These are phyloP conservation scores for Hypothenemus hampei DNA, from an alignment of 1,140 invertebrate genomes.

Conservation along the genomic window DNA sequence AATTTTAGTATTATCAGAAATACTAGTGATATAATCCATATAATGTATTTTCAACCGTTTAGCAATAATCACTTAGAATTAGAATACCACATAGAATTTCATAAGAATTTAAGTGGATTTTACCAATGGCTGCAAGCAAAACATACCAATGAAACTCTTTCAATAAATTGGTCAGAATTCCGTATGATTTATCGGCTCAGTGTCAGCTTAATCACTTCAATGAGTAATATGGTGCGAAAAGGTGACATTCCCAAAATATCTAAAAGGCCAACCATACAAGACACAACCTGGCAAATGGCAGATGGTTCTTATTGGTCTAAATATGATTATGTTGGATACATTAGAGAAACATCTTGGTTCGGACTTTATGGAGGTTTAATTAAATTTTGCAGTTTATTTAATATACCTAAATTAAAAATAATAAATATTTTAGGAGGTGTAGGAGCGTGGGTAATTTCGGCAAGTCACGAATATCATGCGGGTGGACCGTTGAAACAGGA, in stretches of 20 bases:
- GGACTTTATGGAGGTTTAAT: constrained; percentile 1
- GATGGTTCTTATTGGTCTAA: not conserved
- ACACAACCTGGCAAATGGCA: not conserved
- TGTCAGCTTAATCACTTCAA: not conserved
- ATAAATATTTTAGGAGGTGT: too few relatives aligned
- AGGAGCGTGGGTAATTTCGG: constrained; percentile 2
- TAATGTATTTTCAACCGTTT: not conserved
- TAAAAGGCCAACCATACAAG: not conserved
- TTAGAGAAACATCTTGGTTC: not conserved
- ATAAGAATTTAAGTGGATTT: not conserved
- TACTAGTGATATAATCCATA: not conserved
- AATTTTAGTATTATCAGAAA: not conserved
- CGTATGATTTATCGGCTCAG: constrained; percentile 2
- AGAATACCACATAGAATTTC: not conserved
- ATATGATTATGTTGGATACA: not conserved
- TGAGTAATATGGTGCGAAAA: not conserved
- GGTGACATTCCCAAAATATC: not conserved
- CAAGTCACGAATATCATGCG: not conserved
- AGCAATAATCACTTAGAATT: not conserved
- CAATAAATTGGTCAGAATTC: not conserved
- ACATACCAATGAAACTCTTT: not conserved
- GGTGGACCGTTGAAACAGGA: constrained; percentile 5
- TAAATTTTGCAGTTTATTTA: too few relatives aligned
- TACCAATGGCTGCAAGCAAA: not conserved
- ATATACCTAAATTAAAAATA: too few relatives aligned